phyloP scores from a whole-genome alignment of 2,888 invertebrate species.

The Acleris cristana region DNA sequence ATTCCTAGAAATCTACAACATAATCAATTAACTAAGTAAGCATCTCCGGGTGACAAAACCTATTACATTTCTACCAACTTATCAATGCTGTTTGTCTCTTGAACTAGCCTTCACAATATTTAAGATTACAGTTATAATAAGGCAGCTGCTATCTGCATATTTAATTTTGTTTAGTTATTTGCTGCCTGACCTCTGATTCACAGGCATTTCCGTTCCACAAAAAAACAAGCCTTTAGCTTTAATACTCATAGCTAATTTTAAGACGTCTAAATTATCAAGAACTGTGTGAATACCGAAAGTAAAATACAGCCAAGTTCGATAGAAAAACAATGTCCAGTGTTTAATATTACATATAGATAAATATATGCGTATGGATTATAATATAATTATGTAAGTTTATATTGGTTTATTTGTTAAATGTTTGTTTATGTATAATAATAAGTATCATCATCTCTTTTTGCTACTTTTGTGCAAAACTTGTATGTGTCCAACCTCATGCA shows the following conservation, averaged over 20 bases:
- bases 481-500: too few relatives aligned
- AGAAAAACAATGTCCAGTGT: too few relatives aligned
- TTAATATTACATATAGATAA: too few relatives aligned
- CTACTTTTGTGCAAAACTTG: too few relatives aligned
- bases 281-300: not conserved
- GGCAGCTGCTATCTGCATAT: not conserved
- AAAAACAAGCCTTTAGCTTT: constrained; percentile 20
- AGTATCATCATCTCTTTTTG: too few relatives aligned
- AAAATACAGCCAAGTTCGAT: not conserved
- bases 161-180: constrained; percentile 2
- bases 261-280: constrained; percentile 14
- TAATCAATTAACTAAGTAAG: not conserved
- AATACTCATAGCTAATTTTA: constrained; percentile 11
- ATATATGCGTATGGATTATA: too few relatives aligned
- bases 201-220: constrained; percentile 31
- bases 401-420: too few relatives aligned
- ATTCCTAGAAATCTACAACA: not conserved
- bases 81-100: not conserved
- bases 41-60: constrained; percentile 4
- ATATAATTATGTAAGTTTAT: too few relatives aligned
- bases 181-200: constrained; percentile 14
- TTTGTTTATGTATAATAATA: too few relatives aligned
- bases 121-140: too few relatives aligned
- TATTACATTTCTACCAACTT: not conserved
- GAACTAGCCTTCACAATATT: too few relatives aligned